phyloP scores from a whole-genome alignment of 1,140 invertebrate species.

The Drosophila micromelanica region DNA sequence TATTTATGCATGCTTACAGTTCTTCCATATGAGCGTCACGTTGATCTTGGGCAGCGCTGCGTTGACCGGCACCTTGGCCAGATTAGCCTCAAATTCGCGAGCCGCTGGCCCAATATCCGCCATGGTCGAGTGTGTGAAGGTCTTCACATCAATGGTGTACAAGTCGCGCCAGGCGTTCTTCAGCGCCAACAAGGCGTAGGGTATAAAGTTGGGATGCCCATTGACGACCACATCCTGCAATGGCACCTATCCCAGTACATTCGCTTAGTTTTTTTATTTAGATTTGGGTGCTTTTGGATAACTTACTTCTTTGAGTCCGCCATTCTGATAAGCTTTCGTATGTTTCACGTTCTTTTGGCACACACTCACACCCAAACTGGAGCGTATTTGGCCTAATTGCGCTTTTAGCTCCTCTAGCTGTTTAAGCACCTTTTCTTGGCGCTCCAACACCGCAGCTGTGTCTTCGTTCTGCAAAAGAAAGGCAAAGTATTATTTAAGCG shows the following conservation, averaged over 20 bases:
- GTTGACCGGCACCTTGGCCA: constrained; percentile 59
- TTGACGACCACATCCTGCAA: constrained; percentile 82
- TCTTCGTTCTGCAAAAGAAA: constrained; percentile 51
- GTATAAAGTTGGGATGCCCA: constrained; percentile 83
- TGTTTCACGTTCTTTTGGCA: constrained; percentile 69
- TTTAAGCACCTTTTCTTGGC: constrained; percentile 72
- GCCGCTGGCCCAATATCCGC: constrained; percentile 74
- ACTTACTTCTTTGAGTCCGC: constrained; percentile 69
- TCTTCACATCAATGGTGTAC: constrained; percentile 78
- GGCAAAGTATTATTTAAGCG: not conserved
- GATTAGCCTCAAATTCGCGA: constrained; percentile 67
- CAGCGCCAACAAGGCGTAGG: constrained; percentile 77
- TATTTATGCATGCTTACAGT: constrained; percentile 58
- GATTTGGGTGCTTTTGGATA: not conserved
- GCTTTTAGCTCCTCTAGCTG: constrained; percentile 77
- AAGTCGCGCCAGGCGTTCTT: constrained; percentile 79
- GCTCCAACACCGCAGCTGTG: constrained; percentile 51
- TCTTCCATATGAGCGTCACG: constrained; percentile 82
- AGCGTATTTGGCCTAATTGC: constrained; percentile 68
- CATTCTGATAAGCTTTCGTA: constrained; percentile 63
- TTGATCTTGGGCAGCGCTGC: constrained; percentile 69
- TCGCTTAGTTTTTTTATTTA: not conserved
- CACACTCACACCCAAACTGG: constrained; percentile 61
- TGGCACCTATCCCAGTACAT: constrained; percentile 52
- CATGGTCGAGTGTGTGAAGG: constrained; percentile 81